phyloP scores from a whole-genome alignment of 2,797 vertebrate genomes.

The Molossus alvarezi region DNA sequence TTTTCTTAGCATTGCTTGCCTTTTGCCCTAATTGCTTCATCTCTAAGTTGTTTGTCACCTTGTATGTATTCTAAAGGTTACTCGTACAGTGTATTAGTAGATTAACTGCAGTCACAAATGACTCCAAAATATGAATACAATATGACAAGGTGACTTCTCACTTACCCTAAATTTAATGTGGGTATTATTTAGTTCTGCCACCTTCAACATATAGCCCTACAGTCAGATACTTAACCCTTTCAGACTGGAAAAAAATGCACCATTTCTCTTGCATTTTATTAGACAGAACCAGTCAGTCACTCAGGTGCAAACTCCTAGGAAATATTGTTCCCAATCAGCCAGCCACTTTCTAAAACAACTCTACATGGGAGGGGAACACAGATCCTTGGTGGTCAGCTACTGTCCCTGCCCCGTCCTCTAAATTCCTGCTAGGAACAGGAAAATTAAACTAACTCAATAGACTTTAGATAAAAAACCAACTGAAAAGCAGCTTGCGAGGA shows the following conservation, averaged over 20 bases:
- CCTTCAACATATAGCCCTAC: not conserved
- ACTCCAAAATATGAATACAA: not conserved
- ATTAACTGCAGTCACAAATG: not conserved
- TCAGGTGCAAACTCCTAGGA: not conserved
- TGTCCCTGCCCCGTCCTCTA: not conserved
- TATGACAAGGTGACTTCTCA: not conserved
- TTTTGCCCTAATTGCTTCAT: slow-evolving; percentile 12
- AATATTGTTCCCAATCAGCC: not conserved
- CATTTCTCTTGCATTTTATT: not conserved
- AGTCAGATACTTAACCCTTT: not conserved
- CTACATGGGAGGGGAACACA: not conserved
- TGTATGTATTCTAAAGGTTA: not conserved
- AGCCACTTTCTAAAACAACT: not conserved
- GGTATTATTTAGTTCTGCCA: not conserved
- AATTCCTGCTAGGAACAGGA: not conserved
- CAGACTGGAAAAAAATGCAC: not conserved
- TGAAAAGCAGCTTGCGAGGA: too few relatives aligned
- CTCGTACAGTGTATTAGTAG: not conserved
- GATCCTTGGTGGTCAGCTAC: not conserved
- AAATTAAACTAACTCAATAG: slow-evolving; percentile 3
- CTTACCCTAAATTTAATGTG: not conserved
- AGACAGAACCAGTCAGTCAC: not conserved
- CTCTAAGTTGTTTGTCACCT: slow-evolving; percentile 11
- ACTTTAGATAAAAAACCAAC: not conserved
- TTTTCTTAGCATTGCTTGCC: not conserved